Conservation (phyloP, 2,113 vertebrate genomes). For the Odocoileus virginianus region DNA sequence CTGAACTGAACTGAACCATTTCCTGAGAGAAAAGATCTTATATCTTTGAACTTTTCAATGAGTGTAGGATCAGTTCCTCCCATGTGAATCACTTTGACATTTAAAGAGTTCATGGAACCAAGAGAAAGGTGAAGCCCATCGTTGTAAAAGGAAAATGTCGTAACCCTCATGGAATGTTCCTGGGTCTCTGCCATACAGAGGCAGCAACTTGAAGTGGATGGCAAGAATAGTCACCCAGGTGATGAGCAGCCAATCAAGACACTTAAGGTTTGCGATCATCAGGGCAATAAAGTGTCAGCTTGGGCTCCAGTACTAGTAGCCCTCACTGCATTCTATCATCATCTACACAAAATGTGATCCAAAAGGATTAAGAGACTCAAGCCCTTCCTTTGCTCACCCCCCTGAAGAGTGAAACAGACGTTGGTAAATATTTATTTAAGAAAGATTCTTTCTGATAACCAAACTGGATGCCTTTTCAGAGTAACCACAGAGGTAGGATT, state of each 20-base stretch:
- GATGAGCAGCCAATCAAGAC: background rate
- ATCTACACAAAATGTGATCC: conserved; percentile 9
- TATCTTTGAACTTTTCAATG: conserved; percentile 7
- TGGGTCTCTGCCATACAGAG: conserved; percentile 56
- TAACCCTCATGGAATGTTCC: conserved; percentile 67
- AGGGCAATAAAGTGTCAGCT: conserved; percentile 31
- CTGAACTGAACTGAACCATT: background rate
- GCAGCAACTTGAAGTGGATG: conserved; percentile 20
- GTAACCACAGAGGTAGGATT: conserved; percentile 74
- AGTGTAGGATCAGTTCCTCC: background rate
- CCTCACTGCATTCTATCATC: background rate
- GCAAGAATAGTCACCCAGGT: conserved; percentile 10
- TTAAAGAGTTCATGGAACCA: conserved; percentile 63
- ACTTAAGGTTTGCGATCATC: background rate
- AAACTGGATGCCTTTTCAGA: conserved; percentile 70
- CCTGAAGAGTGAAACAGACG: conserved; percentile 45
- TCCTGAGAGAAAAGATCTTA: conserved; percentile 37
- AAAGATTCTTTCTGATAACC: conserved; percentile 76
- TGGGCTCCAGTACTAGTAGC: background rate
- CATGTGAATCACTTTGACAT: conserved; percentile 15
- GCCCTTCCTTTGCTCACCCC: conserved; percentile 63
- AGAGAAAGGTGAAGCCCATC: conserved; percentile 58
- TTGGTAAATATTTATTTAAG: conserved; percentile 77
- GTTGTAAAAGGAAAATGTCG: conserved; percentile 53
- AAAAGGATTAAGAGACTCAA: conserved; percentile 63